Evolutionary conservation across 1,140 invertebrate species (phyloP).

Genomic region (Helicorthomorpha holstii): DNA sequence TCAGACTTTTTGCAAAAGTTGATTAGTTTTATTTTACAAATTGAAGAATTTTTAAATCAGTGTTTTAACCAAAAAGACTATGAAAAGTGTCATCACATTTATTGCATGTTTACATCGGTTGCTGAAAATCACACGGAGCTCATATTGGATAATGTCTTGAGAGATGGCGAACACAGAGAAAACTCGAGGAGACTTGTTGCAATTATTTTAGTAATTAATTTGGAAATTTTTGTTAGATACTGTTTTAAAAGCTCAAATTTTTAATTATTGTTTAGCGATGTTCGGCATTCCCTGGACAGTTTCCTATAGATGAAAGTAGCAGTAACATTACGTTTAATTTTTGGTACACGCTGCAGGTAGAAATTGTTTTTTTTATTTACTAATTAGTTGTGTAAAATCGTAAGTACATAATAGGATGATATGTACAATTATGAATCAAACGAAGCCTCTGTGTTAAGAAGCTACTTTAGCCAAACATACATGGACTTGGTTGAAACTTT

Average conservation of each 20-base stretch:
- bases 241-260: too few species aligned
- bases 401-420: constrained; percentile 36
- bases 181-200: constrained; percentile 34
- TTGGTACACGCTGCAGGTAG: constrained; percentile 74
- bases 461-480: constrained; percentile 44
- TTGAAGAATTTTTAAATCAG: constrained; percentile 22
- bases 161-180: constrained; percentile 23
- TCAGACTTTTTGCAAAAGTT: constrained; percentile 32
- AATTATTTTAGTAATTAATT: constrained; percentile 34
- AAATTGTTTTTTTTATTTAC: constrained; percentile 2
- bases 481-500: constrained; percentile 41
- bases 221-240: background rate
- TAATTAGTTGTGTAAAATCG: constrained; percentile 5
- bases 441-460: constrained; percentile 28
- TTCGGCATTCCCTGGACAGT: constrained; percentile 57
- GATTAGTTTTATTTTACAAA: constrained; percentile 27
- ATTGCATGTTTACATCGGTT: constrained; percentile 40
- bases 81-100: constrained; percentile 30
- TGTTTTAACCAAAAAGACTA: constrained; percentile 21
- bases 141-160: constrained; percentile 31
- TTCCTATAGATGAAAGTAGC: constrained; percentile 63
- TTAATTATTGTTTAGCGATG: constrained; percentile 39
- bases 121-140: constrained; percentile 45
- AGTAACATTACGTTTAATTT: constrained; percentile 71
- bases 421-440: constrained; percentile 33